Base-by-base conservation (phyloP, 2,797 vertebrate species). In the Sebastes alutus region DNA sequence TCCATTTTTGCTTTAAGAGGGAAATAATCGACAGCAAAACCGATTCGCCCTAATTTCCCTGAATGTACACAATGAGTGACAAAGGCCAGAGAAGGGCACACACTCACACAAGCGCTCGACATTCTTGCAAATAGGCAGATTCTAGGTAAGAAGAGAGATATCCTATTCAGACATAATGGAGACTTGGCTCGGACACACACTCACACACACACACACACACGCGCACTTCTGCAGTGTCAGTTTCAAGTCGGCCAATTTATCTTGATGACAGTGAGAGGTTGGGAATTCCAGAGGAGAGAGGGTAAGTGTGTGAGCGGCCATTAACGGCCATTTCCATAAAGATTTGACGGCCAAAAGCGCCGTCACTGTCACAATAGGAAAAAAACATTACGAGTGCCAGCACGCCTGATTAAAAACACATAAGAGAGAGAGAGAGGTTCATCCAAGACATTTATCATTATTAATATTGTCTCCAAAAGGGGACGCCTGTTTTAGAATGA, bases 171-270 rank as follows among this genome's bases (percentile, higher is more conserved):
- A 85, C 88, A 84, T 80, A 77, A 87, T 73, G 87, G 90, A 83
- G 79, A 86, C 81, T 83, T 88, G 81, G 75, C 69, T 18, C 1
- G 10, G 16, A 25, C 59, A 33, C 63, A 27, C 68, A 32, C 2
- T 7, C 20, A 27, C 63, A 22, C 68, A 23, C 38, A 22, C 55
- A 27, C 62, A 22, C 67, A 30, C 2, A 11, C 18, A 22, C 70
- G 13, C 42, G 25, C 72, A 61, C 69, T 66, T 81, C 70, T 87
- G 86, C 85, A 86, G 87, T 84, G 86, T 93, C 89, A 87, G 74
- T 90, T 90, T 88, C 81, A 85, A 86, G 73, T 83, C 29, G 2
- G 86, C 73, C 82, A 89, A 87, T 92, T 82, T 69, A 75, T 93
- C 86, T 77, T 75, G 83, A 89, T 88, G 84, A 93, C 86, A 79